Base-by-base conservation (phyloP, 2,888 invertebrate species). In the Julus scanicus region DNA sequence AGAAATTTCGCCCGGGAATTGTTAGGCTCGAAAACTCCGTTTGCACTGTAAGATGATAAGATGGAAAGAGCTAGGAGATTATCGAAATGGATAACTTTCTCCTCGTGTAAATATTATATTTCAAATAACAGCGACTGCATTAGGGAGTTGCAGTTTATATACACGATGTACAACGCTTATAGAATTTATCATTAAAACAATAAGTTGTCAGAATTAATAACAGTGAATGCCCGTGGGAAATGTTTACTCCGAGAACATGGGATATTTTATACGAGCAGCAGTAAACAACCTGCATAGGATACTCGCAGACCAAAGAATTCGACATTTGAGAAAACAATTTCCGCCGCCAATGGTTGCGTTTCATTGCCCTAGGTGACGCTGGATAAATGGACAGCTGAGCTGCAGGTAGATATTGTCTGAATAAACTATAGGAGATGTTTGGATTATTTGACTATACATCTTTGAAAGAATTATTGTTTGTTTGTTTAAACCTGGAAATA, bases 171-270 rank as follows among this genome's bases (percentile, higher is more conserved):
- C 5, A 71, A 20, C 20, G 63, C 63, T 71, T 71, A 71, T 71
- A 71, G 20, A 71, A 71, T 71, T 71, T 71, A 71, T 20, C 63
- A 71, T 71, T 71, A 71, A 71, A 71, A 71, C 63, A 71, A 20
- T 20, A 71, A 71, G 63, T 71, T 71, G 63, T 71, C 63, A 71
- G 63, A 71, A 71, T 71, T 71, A 71, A 71, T 71, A 71, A 71
- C 63, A 9, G 20, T 71, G 63, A 71, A 71, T n/a, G 20, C 63
- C 20, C 63, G n/a, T 4, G 63, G 63, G 63, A 71, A 71, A 20
- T 71, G n/a, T 71, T 71, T 20, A 2, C 63, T 5, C n/a, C n/a
- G 11, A 63, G n/a, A n/a, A 71, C 20, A 71, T 71, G 20, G 20
- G 63, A 71, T 20, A 17, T 71, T 71, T 20, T 71, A 71, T 53